phyloP scores from a whole-genome alignment of 2,888 invertebrate genomes.

The Agelastica alni region DNA sequence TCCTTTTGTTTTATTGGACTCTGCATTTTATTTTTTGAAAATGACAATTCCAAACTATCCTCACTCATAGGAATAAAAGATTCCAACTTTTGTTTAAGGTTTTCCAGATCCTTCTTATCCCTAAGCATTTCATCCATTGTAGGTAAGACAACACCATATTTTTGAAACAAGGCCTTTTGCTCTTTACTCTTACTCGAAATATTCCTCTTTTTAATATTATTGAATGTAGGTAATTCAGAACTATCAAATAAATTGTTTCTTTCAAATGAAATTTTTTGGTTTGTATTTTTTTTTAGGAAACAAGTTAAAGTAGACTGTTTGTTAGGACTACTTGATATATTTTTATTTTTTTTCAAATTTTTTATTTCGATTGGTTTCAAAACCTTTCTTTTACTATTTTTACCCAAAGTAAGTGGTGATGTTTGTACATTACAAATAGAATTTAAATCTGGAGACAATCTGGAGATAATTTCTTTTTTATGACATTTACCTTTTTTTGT shows the following conservation, averaged over 20 bases:
- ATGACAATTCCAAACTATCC: conserved; percentile 24
- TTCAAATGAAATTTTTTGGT: conserved; percentile 12
- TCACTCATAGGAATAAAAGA: conserved; percentile 28
- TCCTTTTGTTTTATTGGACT: conserved; percentile 3
- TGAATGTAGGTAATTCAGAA: conserved; percentile 32
- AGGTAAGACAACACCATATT: conserved; percentile 40
- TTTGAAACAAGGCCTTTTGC: conserved; percentile 35
- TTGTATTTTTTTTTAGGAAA: background rate
- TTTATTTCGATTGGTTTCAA: too few species aligned
- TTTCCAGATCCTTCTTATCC: conserved; percentile 33
- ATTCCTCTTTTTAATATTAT: conserved; percentile 14
- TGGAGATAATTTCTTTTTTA: too few species aligned
- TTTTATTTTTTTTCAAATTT: too few species aligned
- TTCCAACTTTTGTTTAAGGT: conserved; percentile 31
- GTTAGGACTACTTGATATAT: background rate
- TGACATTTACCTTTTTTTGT: too few species aligned
- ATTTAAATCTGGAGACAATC: too few species aligned
- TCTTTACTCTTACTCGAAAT: conserved; percentile 20
- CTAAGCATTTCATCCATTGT: conserved; percentile 38
- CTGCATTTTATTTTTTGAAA: conserved; percentile 14
- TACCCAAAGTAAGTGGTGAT: too few species aligned
- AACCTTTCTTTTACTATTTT: too few species aligned
- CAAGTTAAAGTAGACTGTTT: conserved; percentile 11
- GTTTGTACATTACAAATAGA: too few species aligned
- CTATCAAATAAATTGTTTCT: conserved; percentile 29